Conservation (phyloP, 2,113 vertebrate genomes). For the Acrocephalus kingi region DNA sequence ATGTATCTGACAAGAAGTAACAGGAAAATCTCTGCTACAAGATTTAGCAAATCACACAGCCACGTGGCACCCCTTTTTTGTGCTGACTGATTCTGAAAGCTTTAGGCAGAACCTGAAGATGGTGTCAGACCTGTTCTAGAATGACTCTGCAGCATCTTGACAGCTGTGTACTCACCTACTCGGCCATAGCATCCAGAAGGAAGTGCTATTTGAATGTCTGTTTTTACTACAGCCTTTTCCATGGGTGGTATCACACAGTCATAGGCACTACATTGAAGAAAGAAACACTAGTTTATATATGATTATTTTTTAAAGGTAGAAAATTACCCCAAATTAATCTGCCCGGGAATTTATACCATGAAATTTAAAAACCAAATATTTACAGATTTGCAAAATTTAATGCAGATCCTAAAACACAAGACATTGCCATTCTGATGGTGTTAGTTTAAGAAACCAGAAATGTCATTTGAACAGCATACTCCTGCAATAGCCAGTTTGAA, state of each 20-base stretch:
- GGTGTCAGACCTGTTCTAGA: neutral
- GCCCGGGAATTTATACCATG: neutral
- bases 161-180: constrained; percentile 85
- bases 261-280: constrained; percentile 82
- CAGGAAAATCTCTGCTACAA: neutral
- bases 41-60: neutral
- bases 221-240: constrained; percentile 92
- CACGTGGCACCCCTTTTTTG: neutral
- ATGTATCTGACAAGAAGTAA: neutral
- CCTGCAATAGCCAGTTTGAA: neutral
- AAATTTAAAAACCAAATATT: neutral
- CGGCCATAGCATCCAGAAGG: constrained; percentile 91
- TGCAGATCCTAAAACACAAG: neutral
- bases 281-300: neutral
- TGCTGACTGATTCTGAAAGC: neutral
- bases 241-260: constrained; percentile 84
- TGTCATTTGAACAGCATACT: neutral
- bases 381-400: neutral
- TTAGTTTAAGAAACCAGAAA: neutral
- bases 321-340: neutral
- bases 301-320: neutral
- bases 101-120: neutral
- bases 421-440: neutral
- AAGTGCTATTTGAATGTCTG: constrained; percentile 93
- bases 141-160: neutral